Conservation (phyloP, 2,888 invertebrate genomes). For the Timema cristinae region DNA sequence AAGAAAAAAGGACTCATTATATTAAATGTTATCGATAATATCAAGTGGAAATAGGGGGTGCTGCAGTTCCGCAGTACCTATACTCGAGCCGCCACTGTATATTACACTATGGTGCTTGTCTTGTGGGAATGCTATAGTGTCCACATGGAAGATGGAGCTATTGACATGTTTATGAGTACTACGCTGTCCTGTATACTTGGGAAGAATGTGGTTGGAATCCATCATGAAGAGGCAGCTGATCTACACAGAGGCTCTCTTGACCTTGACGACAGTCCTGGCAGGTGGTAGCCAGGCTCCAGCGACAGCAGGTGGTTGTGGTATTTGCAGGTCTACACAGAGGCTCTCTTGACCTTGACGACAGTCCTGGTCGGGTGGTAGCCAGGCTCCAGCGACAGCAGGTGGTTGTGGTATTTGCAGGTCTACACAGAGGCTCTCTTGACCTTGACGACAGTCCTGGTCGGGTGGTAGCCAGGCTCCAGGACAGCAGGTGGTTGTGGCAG, state of each 20-base stretch:
- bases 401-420: constrained; percentile 52
- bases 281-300: constrained; percentile 26
- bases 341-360: constrained; percentile 23
- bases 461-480: constrained; percentile 28
- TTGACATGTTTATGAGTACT: too few relatives aligned
- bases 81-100: too few relatives aligned
- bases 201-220: too few relatives aligned
- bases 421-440: constrained; percentile 27
- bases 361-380: constrained; percentile 24
- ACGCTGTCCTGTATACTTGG: too few relatives aligned
- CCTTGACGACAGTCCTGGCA: constrained; percentile 15
- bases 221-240: too few relatives aligned
- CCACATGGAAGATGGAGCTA: too few relatives aligned
- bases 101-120: too few relatives aligned
- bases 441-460: constrained; percentile 19
- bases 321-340: constrained; percentile 41
- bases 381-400: constrained; percentile 36
- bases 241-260: constrained; percentile 25
- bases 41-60: too few relatives aligned
- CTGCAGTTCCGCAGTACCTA: too few relatives aligned
- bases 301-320: constrained; percentile 50
- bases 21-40: too few relatives aligned
- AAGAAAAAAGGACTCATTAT: too few relatives aligned
- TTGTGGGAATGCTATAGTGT: too few relatives aligned
- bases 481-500: constrained; percentile 49